Conservation (phyloP, 2,797 vertebrate genomes). For the Pangasius sanitwongsei region DNA sequence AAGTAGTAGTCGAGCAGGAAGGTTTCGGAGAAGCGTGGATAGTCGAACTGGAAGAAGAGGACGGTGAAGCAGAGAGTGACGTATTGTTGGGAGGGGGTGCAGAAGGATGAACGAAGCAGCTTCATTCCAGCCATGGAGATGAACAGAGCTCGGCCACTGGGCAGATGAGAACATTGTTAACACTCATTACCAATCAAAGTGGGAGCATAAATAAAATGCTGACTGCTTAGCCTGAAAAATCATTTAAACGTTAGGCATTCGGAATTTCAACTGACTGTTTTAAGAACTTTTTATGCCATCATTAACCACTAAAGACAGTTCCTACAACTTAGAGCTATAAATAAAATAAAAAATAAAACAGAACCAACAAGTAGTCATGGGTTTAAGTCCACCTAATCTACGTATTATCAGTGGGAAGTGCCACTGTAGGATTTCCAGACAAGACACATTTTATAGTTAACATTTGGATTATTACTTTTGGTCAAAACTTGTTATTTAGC, state of each 20-base stretch:
- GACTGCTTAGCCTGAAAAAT: background rate
- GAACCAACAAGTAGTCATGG: background rate
- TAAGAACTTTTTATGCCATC: background rate
- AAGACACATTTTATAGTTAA: background rate
- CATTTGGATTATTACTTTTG: background rate
- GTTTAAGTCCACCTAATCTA: background rate
- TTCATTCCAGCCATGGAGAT: slow-evolving; percentile 91
- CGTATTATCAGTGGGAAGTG: background rate
- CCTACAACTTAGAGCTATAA: background rate
- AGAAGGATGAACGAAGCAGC: slow-evolving; percentile 87
- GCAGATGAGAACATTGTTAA: background rate
- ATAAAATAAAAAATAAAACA: background rate
- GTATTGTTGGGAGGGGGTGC: slow-evolving; percentile 86
- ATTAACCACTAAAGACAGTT: background rate
- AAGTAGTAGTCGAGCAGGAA: slow-evolving; percentile 91
- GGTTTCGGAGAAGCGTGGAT: slow-evolving; percentile 87
- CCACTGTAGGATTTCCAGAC: background rate
- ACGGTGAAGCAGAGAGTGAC: slow-evolving; percentile 89
- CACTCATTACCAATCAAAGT: background rate
- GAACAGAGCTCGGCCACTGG: slow-evolving; percentile 85
- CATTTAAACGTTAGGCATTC: background rate
- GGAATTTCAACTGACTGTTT: background rate
- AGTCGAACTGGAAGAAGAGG: slow-evolving; percentile 91
- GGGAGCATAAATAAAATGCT: background rate
- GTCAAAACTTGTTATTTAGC: background rate